These are phyloP conservation scores for Ciconia nigra DNA, from an alignment of 2,797 vertebrate species.

Conservation along the genomic window DNA sequence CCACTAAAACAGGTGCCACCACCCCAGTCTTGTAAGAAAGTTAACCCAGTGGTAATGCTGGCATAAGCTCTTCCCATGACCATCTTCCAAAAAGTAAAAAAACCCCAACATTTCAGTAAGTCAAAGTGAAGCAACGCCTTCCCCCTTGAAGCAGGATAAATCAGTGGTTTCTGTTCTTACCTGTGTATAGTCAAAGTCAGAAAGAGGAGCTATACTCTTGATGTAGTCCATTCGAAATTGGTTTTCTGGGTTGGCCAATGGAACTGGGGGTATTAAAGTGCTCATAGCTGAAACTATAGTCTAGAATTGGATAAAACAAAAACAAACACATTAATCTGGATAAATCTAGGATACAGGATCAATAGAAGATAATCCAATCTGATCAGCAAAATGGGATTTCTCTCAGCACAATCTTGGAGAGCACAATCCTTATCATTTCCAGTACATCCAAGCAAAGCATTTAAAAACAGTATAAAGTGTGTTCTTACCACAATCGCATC, in stretches of 20 bases:
- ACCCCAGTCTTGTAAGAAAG: background rate
- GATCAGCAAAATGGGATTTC: conserved; percentile 73
- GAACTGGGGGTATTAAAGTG: conserved; percentile 92
- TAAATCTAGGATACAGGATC: conserved; percentile 48
- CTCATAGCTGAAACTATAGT: conserved; percentile 95
- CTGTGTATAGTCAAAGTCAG: conserved; percentile 96
- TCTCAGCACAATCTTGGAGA: conserved; percentile 25
- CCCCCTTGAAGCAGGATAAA: background rate
- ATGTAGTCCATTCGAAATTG: conserved; percentile 94
- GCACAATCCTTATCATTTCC: background rate
- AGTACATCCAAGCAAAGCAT: conserved; percentile 17
- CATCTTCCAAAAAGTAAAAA: background rate
- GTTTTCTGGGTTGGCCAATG: conserved; percentile 89
- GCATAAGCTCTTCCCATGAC: background rate
- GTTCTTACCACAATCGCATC: conserved; percentile 95
- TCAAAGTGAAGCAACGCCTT: background rate
- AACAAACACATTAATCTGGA: conserved; percentile 59
- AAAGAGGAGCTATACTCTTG: conserved; percentile 93
- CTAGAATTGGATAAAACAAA: conserved; percentile 75
- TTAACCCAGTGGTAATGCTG: background rate
- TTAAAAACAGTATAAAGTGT: conserved; percentile 37
- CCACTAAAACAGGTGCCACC: background rate
- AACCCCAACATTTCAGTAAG: background rate
- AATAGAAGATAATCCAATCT: conserved; percentile 57
- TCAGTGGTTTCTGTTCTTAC: conserved; percentile 74